phyloP scores from a whole-genome alignment of 2,888 invertebrate species.

The Plagodis dolabraria region DNA sequence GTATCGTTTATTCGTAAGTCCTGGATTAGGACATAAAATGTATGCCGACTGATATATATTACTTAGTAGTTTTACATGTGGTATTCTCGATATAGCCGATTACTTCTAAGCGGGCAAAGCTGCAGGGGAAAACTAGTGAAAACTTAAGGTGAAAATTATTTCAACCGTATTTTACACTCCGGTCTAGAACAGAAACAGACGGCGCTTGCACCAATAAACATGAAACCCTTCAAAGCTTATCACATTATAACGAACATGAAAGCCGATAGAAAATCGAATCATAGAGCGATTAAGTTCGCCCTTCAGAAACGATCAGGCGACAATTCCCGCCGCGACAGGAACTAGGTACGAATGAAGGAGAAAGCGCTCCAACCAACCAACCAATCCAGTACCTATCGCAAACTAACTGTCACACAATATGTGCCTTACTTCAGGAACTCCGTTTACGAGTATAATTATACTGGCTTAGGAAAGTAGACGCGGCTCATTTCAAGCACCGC shows the following conservation, averaged over 20 bases:
- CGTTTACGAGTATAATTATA: conserved; percentile 15
- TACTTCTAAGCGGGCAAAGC: too few species aligned
- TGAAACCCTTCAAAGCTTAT: conserved; percentile 4
- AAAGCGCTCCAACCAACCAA: conserved; percentile 7
- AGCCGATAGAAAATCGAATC: conserved; percentile 1
- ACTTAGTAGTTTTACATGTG: too few species aligned
- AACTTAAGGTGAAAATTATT: background rate
- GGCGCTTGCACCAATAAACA: background rate
- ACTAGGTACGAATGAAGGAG: conserved; percentile 5
- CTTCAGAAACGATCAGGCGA: background rate
- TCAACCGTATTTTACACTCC: background rate
- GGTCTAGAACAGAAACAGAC: background rate
- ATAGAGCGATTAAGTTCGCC: conserved; percentile 10
- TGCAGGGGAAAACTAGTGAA: background rate
- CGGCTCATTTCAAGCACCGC: conserved; percentile 22
- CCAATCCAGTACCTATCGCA: too few species aligned
- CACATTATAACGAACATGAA: conserved; percentile 1
- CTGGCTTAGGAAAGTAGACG: conserved; percentile 20
- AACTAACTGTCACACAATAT: background rate
- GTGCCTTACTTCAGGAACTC: conserved; percentile 10
- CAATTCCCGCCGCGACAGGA: conserved; percentile 17
- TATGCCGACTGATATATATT: too few species aligned
- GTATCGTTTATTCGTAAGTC: too few species aligned
- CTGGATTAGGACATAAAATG: too few species aligned
- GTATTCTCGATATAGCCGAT: too few species aligned